Evolutionary conservation across 2,113 vertebrate species (phyloP), one percentile per base, ranked within the genome.

Genomic region (Ciconia stormi): DNA sequence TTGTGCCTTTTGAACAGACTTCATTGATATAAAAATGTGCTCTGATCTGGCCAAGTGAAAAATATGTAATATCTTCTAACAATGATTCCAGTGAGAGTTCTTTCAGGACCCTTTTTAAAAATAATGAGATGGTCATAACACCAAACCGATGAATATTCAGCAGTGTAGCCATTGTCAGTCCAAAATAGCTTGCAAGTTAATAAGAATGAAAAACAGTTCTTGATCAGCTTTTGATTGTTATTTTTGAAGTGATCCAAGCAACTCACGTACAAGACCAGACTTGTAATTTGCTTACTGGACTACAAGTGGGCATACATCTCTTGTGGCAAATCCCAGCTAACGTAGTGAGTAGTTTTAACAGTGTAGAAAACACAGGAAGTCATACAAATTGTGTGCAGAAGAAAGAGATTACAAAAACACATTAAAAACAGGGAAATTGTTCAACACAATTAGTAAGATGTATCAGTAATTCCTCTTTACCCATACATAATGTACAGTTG

Each of bases 1-100:
- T 96, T 78, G 42, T 97, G 97, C 97, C 97, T 95, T 95, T 80
- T 81, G 97, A 96, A 96, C 97, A 98, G 96, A 96, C 93, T 98
- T 97, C 96, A 97, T 32, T 97, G 97, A 95, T 94, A 96, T 19
- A 95, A 97, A 98, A 98, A 96, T 93, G 87, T 81, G 89, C 91
- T 97, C 95, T 95, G 65, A 96, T 97, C 59, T 96, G 97, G 89
- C 95, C 94, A 97, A 97, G 56, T 94, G 81, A 81, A 97, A 95
- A 94, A 97, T 82, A 73, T 19, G 50, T 93, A 96, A 95, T 95
- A 34, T 87, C 77, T 96, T 72, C 82, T 89, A 94, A 90, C 55
- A 87, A 74, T 89, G 7, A 85, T 95, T 96, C 89, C 52, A 53
- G 59, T 21, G 76, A 85, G 46, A 70, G 40, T 91, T 91, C 42